Percentiles rank a stretch among this genome's conserved stretches.
phyloP scores from a whole-genome alignment of 2,113 vertebrate genomes.

The Paradoxurus hermaphroditus region DNA sequence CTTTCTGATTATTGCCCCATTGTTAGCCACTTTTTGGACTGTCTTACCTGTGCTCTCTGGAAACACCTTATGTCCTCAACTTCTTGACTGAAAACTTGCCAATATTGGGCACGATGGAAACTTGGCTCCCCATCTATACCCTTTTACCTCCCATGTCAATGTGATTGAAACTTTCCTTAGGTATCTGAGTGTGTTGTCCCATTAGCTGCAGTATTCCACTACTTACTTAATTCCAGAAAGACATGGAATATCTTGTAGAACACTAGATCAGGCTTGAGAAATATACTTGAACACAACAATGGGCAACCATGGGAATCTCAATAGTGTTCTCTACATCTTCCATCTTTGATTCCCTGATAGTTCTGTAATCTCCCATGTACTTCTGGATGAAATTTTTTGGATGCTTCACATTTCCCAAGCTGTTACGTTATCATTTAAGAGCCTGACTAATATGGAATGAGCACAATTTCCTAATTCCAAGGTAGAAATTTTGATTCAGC shows the following conservation, averaged over 20 bases:
- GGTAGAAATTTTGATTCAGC: neutral
- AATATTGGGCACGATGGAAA: neutral
- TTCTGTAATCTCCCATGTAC: neutral
- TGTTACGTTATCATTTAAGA: neutral
- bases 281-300: neutral
- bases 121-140: neutral
- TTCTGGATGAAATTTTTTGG: neutral
- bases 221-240: neutral
- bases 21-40: neutral
- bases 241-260: neutral
- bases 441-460: neutral
- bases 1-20: neutral
- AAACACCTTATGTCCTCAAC: neutral
- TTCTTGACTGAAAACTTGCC: neutral
- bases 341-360: neutral
- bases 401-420: neutral
- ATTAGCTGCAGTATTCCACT: neutral
- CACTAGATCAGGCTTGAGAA: neutral
- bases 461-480: slow-evolving; percentile 6
- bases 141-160: neutral
- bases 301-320: neutral
- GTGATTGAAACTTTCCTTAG: neutral
- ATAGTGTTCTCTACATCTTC: neutral
- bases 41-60: neutral
- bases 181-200: neutral